A percentile compares a stretch with the other conserved stretches of the same genome.
These are phyloP conservation scores for Nothura maculosa DNA, from an alignment of 2,797 vertebrate species.

Conservation along the genomic window DNA sequence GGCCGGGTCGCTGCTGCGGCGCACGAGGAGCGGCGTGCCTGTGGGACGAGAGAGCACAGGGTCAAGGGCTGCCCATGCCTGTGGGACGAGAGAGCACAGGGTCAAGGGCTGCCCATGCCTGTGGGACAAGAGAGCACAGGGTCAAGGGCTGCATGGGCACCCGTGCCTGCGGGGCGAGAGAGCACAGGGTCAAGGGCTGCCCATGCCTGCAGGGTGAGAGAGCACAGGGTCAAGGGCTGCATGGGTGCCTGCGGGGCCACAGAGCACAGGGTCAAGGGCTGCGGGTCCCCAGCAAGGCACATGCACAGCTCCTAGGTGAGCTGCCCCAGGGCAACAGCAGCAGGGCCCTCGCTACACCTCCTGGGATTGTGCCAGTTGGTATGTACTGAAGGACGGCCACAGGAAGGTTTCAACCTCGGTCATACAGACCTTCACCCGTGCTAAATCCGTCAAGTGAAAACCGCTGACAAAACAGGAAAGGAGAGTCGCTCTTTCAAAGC, in stretches of 20 bases:
- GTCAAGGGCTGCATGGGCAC: slow-evolving; percentile 11
- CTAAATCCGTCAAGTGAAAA: neutral
- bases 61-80: neutral
- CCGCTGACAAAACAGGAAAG: neutral
- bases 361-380: neutral
- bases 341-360: slow-evolving; percentile 5
- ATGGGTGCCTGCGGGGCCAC: neutral
- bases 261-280: slow-evolving; percentile 9
- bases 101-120: slow-evolving; percentile 31
- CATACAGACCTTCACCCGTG: neutral
- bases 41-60: neutral
- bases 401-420: neutral
- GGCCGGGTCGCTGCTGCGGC: too few relatives aligned
- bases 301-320: neutral
- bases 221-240: slow-evolving; percentile 17
- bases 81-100: neutral
- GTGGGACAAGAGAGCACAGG: too few relatives aligned
- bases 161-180: neutral
- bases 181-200: slow-evolving; percentile 7
- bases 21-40: too few relatives aligned
- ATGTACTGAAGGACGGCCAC: neutral
- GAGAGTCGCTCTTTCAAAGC: neutral
- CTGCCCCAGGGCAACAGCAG: neutral
- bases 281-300: neutral
- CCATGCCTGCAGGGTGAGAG: slow-evolving; percentile 78